These are phyloP conservation scores for Progne subis DNA, from an alignment of 2,113 vertebrate genomes.

Conservation along the genomic window DNA sequence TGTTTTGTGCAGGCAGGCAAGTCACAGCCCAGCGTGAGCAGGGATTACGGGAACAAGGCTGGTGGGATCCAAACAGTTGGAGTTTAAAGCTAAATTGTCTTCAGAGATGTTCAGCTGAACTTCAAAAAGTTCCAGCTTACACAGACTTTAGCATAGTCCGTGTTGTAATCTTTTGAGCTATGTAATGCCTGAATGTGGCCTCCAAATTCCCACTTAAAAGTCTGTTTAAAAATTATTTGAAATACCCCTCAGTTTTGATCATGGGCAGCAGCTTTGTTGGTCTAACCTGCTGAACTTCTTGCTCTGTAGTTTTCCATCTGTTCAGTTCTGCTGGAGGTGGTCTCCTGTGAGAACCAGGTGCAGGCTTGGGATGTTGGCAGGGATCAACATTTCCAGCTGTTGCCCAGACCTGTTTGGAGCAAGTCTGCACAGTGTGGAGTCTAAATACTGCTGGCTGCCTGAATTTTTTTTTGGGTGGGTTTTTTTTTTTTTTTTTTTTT, in stretches of 20 bases:
- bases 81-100: not conserved
- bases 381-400: not conserved
- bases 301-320: not conserved
- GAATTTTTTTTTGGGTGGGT: not conserved
- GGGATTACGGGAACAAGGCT: not conserved
- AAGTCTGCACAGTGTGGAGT: not conserved
- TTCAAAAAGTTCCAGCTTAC: not conserved
- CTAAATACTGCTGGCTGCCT: not conserved
- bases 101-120: not conserved
- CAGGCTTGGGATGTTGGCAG: not conserved
- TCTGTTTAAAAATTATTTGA: not conserved
- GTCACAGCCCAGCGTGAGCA: not conserved
- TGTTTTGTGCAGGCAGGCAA: not conserved
- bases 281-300: not conserved
- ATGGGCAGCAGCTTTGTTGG: not conserved
- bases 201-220: not conserved
- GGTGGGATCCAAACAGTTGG: not conserved
- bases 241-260: not conserved
- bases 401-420: constrained; percentile 42
- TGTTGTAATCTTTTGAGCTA: not conserved
- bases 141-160: fast-evolving
- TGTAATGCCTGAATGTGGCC: not conserved
- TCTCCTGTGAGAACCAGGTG: constrained; percentile 13
- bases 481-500: not conserved
- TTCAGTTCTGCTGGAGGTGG: not conserved